Evolutionary conservation across 2,888 invertebrate genomes (phyloP).

Genomic region (Bedellia somnulentella): DNA sequence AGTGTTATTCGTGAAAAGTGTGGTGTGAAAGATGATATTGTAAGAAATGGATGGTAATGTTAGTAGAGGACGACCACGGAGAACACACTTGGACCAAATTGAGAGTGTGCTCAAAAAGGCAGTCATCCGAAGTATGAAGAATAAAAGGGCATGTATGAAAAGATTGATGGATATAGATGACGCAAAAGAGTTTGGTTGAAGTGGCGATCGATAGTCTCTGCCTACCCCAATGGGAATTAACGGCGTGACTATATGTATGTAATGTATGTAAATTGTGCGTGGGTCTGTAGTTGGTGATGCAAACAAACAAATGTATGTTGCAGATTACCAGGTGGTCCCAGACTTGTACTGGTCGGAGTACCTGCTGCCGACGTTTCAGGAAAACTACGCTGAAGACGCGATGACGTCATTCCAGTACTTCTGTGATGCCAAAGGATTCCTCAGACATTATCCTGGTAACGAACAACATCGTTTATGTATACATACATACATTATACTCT

Average conservation of each 20-base stretch:
- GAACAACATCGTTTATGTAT: too few relatives aligned
- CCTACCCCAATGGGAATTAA: neutral
- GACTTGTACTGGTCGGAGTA: constrained; percentile 32
- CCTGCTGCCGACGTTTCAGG: constrained; percentile 29
- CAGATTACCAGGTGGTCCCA: too few relatives aligned
- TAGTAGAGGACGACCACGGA: too few relatives aligned
- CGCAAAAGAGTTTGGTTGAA: neutral
- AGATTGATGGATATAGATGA: neutral
- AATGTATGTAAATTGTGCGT: neutral
- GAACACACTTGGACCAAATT: too few relatives aligned
- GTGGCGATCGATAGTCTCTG: neutral
- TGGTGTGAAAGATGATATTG: too few relatives aligned
- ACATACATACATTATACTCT: too few relatives aligned
- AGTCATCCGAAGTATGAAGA: neutral
- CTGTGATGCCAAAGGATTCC: constrained; percentile 43
- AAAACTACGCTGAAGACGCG: constrained; percentile 42
- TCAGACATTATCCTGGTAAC: constrained; percentile 50
- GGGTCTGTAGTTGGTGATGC: neutral
- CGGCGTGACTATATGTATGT: neutral
- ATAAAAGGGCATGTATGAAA: neutral
- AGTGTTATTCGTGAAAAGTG: too few relatives aligned
- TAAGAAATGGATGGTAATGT: too few relatives aligned
- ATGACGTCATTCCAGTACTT: constrained; percentile 45
- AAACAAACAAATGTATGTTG: too few relatives aligned
- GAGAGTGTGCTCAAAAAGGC: too few relatives aligned